Conservation (phyloP, 2,113 vertebrate genomes). For the Oncorhynchus gorbuscha region DNA sequence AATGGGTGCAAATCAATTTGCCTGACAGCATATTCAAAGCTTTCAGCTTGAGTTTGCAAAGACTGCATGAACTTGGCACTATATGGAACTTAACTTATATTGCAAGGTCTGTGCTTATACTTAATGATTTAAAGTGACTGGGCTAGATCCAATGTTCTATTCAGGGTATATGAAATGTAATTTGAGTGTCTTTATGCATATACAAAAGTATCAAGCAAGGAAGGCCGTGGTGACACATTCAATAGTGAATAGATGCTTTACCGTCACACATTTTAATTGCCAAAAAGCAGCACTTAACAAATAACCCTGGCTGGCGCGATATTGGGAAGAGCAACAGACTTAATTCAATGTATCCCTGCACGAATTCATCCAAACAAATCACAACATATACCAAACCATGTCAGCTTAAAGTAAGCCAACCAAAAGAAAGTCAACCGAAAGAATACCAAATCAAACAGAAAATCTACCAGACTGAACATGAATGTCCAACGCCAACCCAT, state of each 20-base stretch:
- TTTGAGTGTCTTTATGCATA: neutral
- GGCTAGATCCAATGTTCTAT: neutral
- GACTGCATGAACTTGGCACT: neutral
- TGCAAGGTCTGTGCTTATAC: neutral
- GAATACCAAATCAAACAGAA: constrained; percentile 15
- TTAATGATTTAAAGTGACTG: neutral
- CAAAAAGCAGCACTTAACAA: constrained; percentile 26
- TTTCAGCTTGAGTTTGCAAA: neutral
- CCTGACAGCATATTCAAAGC: no score
- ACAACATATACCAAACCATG: constrained; percentile 21
- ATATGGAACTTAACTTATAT: neutral
- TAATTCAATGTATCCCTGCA: constrained; percentile 16
- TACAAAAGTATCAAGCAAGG: constrained; percentile 42
- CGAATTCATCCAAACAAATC: constrained; percentile 26
- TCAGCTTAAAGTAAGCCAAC: neutral
- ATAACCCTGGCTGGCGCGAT: neutral
- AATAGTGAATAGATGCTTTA: constrained; percentile 47
- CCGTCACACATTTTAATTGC: constrained; percentile 69
- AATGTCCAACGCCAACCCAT: constrained; percentile 33
- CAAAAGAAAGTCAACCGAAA: constrained; percentile 44
- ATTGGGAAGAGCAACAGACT: no score
- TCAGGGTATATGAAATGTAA: neutral
- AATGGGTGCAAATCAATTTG: no score
- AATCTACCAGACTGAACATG: constrained; percentile 40
- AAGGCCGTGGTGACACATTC: constrained; percentile 73